Percentiles rank a stretch among this genome's conserved stretches.
Conservation (phyloP, 2,113 vertebrate genomes). For the Odontesthes bonariensis region DNA sequence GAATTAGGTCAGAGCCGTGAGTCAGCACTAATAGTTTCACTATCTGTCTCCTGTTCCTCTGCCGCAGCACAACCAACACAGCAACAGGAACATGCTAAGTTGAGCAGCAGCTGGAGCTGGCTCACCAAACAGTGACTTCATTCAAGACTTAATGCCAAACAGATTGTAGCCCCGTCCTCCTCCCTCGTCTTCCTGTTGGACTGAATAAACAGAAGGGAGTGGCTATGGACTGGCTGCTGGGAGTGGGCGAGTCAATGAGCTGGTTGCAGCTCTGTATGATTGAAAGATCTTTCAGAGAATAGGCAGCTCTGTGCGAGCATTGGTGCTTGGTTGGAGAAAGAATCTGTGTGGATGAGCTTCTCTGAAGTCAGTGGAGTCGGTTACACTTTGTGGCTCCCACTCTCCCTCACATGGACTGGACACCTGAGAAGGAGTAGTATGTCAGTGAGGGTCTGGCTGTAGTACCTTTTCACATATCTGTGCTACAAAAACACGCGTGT, state of each 20-base stretch:
- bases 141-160: constrained; percentile 80
- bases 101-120: constrained; percentile 53
- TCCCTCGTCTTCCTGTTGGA: constrained; percentile 65
- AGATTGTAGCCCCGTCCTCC: constrained; percentile 68
- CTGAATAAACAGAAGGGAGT: constrained; percentile 65
- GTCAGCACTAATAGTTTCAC: constrained; percentile 58
- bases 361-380: constrained; percentile 22
- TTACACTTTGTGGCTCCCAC: not conserved
- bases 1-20: constrained; percentile 35
- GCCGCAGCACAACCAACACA: constrained; percentile 26
- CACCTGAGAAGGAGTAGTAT: not conserved
- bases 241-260: not conserved
- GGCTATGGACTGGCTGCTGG: constrained; percentile 20
- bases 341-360: constrained; percentile 19
- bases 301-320: constrained; percentile 37
- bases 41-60: constrained; percentile 45
- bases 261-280: constrained; percentile 18
- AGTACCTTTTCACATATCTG: too few relatives aligned
- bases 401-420: constrained; percentile 5
- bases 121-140: constrained; percentile 78
- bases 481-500: not conserved
- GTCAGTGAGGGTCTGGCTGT: not conserved
- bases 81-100: not conserved
- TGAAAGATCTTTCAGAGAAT: constrained; percentile 58
- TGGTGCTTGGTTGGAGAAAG: constrained; percentile 51